A percentile compares a stretch with the other conserved stretches of the same genome.
Evolutionary conservation across 2,888 invertebrate species (phyloP).

Genomic region (Orchesella flavescens): DNA sequence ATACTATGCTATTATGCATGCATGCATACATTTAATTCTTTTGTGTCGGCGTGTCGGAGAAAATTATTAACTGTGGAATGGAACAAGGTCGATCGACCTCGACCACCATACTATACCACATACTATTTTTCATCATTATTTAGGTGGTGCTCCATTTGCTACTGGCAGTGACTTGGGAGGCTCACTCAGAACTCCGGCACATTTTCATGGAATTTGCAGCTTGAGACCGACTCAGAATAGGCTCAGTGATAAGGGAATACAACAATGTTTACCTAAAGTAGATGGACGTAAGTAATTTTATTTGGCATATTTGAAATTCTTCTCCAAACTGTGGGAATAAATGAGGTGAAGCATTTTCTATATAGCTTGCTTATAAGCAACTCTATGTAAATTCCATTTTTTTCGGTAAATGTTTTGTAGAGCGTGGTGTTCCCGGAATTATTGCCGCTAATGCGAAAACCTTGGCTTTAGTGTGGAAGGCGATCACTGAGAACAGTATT

Average conservation of each 20-base stretch:
- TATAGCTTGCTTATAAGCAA: too few species aligned
- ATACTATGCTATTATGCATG: too few species aligned
- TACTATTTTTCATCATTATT: background rate
- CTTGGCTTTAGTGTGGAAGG: constrained; percentile 54
- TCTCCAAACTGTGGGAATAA: background rate
- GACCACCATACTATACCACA: too few species aligned
- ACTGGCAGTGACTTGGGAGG: constrained; percentile 75
- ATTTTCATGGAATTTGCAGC: constrained; percentile 75
- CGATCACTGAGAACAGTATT: constrained; percentile 46
- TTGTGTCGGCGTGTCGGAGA: background rate
- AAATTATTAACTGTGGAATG: background rate
- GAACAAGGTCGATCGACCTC: background rate
- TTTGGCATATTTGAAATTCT: background rate
- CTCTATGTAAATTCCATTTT: too few species aligned
- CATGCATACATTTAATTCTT: background rate
- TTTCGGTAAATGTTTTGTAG: constrained; percentile 21
- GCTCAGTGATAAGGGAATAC: constrained; percentile 68
- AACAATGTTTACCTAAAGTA: constrained; percentile 53
- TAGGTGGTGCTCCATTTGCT: constrained; percentile 72
- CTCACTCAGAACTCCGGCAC: constrained; percentile 75
- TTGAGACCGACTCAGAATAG: constrained; percentile 74
- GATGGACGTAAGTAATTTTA: constrained; percentile 57
- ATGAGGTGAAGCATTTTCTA: background rate
- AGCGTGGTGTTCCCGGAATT: constrained; percentile 62
- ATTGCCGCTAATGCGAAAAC: constrained; percentile 60